These are phyloP conservation scores for Nothobranchius kuhntae DNA, from an alignment of 2,113 vertebrate species.

Conservation along the genomic window DNA sequence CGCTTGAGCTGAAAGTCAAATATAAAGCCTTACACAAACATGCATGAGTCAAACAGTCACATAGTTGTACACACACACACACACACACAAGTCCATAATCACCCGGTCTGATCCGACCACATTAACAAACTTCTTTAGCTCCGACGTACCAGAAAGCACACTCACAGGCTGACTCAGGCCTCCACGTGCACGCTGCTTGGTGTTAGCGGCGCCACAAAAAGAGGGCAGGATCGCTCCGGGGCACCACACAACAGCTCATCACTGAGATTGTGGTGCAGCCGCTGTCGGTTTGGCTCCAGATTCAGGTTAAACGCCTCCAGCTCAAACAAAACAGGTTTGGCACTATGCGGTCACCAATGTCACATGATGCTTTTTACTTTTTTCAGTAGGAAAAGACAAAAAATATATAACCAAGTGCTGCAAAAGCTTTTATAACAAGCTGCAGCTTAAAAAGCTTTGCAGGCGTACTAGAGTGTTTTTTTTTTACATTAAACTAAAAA, in stretches of 20 bases:
- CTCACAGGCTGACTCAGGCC: background rate
- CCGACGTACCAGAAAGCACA: constrained; percentile 14
- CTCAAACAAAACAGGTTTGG: constrained; percentile 48
- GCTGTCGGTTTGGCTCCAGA: constrained; percentile 72
- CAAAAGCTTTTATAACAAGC: constrained; percentile 38
- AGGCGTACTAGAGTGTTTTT: constrained; percentile 21
- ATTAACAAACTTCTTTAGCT: background rate
- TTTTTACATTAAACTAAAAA: constrained; percentile 48
- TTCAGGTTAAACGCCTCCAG: constrained; percentile 58
- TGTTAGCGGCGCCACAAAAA: constrained; percentile 38
- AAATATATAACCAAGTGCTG: constrained; percentile 21
- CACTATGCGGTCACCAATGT: constrained; percentile 40
- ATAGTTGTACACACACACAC: constrained; percentile 3
- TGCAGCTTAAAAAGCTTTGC: constrained; percentile 57
- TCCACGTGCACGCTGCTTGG: constrained; percentile 20
- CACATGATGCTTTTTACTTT: constrained; percentile 29
- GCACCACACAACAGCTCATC: constrained; percentile 55
- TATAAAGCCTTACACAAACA: constrained; percentile 31
- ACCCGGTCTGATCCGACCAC: constrained; percentile 20
- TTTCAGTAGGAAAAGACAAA: constrained; percentile 24
- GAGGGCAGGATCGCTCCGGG: constrained; percentile 35
- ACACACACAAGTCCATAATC: constrained; percentile 11
- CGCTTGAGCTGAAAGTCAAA: constrained; percentile 33
- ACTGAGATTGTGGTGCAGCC: constrained; percentile 40
- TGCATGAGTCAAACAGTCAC: constrained; percentile 12